Evolutionary conservation across 2,797 vertebrate species (phyloP).

Genomic region (Sciurus vulgaris): DNA sequence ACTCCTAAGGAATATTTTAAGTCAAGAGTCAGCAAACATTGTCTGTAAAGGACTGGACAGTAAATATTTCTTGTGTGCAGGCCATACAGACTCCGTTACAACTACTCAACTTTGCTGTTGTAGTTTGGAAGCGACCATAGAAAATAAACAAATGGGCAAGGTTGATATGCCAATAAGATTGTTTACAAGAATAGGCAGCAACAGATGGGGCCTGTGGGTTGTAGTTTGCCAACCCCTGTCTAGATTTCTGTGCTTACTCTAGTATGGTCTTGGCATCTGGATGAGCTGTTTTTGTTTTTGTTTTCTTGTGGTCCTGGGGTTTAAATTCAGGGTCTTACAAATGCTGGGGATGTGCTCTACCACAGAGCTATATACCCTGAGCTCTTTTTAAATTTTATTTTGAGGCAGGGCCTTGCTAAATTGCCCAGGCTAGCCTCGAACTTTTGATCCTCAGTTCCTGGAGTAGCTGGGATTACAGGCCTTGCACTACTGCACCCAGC

Average conservation of each 20-base stretch:
- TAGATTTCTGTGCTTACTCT: not conserved
- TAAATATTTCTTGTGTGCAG: not conserved
- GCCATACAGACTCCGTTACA: not conserved
- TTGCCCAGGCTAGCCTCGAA: too few species aligned
- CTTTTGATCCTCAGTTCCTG: too few species aligned
- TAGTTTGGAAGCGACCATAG: not conserved
- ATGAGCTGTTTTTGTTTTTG: not conserved
- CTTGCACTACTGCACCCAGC: too few species aligned
- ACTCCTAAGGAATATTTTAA: conserved; percentile 30
- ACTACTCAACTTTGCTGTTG: not conserved
- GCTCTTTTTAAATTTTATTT: too few species aligned
- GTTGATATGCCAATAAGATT: not conserved
- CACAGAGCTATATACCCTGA: not conserved
- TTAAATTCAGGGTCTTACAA: not conserved
- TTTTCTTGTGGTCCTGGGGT: not conserved
- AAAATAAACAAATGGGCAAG: not conserved
- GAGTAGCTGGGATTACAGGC: too few species aligned
- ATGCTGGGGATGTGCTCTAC: not conserved
- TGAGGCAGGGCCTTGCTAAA: too few species aligned
- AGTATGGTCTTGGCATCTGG: not conserved
- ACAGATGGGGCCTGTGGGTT: not conserved
- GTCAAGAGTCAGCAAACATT: not conserved
- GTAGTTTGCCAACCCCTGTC: not conserved
- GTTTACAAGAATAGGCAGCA: not conserved
- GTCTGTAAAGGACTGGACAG: not conserved